Conservation (phyloP, 2,113 vertebrate species). For the Cnemophilus loriae region DNA sequence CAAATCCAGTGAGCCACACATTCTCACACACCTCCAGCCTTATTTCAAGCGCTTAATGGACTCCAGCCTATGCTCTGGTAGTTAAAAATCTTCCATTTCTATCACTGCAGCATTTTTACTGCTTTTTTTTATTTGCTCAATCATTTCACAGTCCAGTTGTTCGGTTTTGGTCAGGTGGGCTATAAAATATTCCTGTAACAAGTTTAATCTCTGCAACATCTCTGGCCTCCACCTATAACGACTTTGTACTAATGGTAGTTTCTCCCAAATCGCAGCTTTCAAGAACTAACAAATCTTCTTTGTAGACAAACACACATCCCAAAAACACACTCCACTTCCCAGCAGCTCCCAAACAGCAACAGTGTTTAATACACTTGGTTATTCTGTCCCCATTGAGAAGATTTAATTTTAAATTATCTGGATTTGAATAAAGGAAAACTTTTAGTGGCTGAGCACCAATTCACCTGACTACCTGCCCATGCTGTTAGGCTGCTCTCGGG, state of each 20-base stretch:
- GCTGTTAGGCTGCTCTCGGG: background rate
- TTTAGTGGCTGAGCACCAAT: background rate
- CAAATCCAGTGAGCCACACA: background rate
- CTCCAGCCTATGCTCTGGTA: constrained; percentile 42
- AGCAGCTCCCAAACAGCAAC: background rate
- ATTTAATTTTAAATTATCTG: background rate
- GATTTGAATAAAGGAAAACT: background rate
- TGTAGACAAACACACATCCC: background rate
- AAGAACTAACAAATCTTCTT: constrained; percentile 24
- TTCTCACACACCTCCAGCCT: background rate
- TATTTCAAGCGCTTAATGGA: constrained; percentile 57
- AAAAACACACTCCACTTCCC: background rate
- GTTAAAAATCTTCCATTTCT: constrained; percentile 58
- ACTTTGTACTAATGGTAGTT: background rate
- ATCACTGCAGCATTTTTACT: constrained; percentile 51
- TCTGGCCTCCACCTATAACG: background rate
- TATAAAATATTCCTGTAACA: constrained; percentile 54
- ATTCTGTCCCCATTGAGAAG: background rate
- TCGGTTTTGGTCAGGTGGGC: constrained; percentile 38
- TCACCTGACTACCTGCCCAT: background rate
- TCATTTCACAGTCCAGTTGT: constrained; percentile 65
- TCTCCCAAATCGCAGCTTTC: background rate
- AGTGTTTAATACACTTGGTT: background rate
- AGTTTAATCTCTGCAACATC: constrained; percentile 45
- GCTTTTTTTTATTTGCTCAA: constrained; percentile 66